Evolutionary conservation across 2,888 invertebrate genomes (phyloP).

Genomic region (Clostera curtula): DNA sequence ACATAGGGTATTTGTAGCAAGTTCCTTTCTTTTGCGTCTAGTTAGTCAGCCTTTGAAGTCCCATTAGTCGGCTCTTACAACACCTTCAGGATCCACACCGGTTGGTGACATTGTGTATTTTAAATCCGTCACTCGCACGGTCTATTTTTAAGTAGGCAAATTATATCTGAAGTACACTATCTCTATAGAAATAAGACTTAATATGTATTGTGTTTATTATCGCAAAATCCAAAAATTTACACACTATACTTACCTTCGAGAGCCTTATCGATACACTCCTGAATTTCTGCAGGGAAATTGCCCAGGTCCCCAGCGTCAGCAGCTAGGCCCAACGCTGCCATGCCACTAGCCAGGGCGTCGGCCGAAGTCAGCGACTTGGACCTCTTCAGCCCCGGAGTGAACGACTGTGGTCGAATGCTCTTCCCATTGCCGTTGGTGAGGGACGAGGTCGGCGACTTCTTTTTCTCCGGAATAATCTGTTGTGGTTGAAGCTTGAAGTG

Average conservation of each 20-base stretch:
- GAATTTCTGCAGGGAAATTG: slow-evolving; percentile 82
- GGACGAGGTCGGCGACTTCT: slow-evolving; percentile 59
- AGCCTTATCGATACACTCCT: slow-evolving; percentile 83
- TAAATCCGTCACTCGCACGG: no score
- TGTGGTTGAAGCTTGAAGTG: slow-evolving; percentile 74
- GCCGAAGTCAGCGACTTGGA: slow-evolving; percentile 89
- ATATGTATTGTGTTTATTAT: neutral
- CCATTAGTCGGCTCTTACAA: no score
- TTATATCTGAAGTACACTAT: no score
- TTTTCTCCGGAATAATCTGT: slow-evolving; percentile 61
- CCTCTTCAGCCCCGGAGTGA: slow-evolving; percentile 78
- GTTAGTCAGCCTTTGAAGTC: no score
- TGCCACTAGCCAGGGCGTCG: slow-evolving; percentile 80
- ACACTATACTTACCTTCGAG: slow-evolving; percentile 72
- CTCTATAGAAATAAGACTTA: no score
- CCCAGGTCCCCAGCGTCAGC: slow-evolving; percentile 85
- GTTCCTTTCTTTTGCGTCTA: no score
- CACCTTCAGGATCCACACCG: no score
- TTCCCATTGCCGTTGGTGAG: slow-evolving; percentile 62
- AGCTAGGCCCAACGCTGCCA: slow-evolving; percentile 79
- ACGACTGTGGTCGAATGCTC: slow-evolving; percentile 57
- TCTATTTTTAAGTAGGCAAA: no score
- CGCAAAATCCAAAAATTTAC: neutral
- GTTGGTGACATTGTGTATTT: no score
- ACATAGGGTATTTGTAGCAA: no score